Base-by-base conservation (phyloP, 2,797 vertebrate genomes). In the Smutsia temminckii region DNA sequence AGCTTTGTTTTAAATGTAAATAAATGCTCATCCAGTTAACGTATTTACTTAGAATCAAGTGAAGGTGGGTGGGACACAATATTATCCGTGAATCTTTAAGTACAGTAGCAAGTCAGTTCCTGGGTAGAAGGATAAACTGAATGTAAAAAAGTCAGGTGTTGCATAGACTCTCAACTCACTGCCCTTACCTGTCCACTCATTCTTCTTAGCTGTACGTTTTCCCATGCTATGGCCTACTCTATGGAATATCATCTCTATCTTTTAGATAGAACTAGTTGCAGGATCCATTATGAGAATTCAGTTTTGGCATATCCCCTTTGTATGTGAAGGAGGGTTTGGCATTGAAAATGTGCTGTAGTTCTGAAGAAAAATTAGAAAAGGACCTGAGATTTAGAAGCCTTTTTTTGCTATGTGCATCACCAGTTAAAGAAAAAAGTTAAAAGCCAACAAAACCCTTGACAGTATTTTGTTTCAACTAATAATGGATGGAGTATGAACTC, bases 321-420 rank as follows among this genome's bases (percentile, higher is more conserved):
- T 86, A 63, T 63, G 53, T 85, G 63, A 42, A 84, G 42, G 61
- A 80, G 9, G n/a, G 21, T 84, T 63, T 91, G 69, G 27, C 75
- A 94, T 29, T 72, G 32, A 83, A 93, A 94, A 71, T 59, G 25
- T 42, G 21, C 53, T 84, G 1, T 10, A 74, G 27, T 89, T 91
- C 23, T 84, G 51, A 90, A 93, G 79, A 86, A 94, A 91, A 87
- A 75, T 20, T 86, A 69, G 37, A 86, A 87, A 68, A 95, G 71
- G 21, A 92, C 66, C 66, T 51, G 53, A 90, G 64, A 90, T 74
- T 84, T 92, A 68, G 46, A 85, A 84, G 42, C 94, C 10, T 86
- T 79, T 83, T 83, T 81, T 77, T 77, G 59, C 34, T 66, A 21
- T 75, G 40, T 90, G 40, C 25, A 34, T 57, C 49, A 75, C 14